Evolutionary conservation across 2,888 invertebrate genomes (phyloP), one percentile per base, ranked within the genome.

Genomic region (Melanostoma scalare): DNA sequence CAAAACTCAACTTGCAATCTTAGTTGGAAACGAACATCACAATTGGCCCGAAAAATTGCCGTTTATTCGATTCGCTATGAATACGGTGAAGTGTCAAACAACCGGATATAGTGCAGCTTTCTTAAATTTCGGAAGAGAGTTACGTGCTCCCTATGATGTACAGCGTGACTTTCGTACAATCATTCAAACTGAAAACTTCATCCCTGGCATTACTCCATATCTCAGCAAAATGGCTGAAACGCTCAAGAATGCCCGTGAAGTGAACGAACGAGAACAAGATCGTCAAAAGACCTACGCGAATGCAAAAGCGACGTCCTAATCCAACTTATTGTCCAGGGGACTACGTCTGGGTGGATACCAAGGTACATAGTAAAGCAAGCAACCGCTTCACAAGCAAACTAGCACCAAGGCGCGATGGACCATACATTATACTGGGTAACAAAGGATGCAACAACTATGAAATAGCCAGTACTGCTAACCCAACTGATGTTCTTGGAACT

Each of bases 1-100:
- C 0, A 79, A 72, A n/a, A 75, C 65, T 4, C 73, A 73, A 35
- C 48, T 74, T 4, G 65, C 73, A 9, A 73, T 63, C 4, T n/a
- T 55, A 6, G 48, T 75, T 30, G 50, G 58, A 6, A 75, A 58
- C 6, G 10, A 67, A 8, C 56, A 73, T 31, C 20, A 10, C 50
- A 50, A 50, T 31, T 50, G 50, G 50, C 50, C 31, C 20, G 20
- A 20, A 20, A 20, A 20, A 20, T 20, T 20, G 20, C 20, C 20
- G 1, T 20, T 20, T 20, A 48, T 48, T 2, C 20, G 48, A 48
- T 48, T 48, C 3, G 48, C 48, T 6, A 48, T 48, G 30, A 48
- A 48, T 6, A 48, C 30, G 3, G 48, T 30, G 20, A 30, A 10
- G 20, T 20, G 20, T 20, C 20, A 20, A 20, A 20, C 20, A 20